Conservation (phyloP, 1,140 invertebrate species). For the Metopolophium dirhodum region DNA sequence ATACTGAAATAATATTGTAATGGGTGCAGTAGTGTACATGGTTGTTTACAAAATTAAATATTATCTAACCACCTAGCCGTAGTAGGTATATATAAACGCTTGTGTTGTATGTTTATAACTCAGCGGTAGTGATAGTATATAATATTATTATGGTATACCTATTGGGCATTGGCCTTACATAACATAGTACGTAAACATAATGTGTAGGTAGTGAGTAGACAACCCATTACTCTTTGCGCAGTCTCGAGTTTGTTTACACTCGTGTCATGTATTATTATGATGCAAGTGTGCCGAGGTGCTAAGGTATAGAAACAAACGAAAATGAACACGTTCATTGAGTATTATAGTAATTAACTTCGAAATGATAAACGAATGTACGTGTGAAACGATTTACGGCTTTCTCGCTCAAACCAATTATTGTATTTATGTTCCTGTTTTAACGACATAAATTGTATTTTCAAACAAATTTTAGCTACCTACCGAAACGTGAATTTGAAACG, state of each 20-base stretch:
- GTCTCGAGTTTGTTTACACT: not conserved
- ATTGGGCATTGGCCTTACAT: not conserved
- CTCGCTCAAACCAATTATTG: not conserved
- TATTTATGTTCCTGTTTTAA: not conserved
- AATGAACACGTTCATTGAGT: not conserved
- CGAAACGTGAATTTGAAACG: no score
- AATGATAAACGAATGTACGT: not conserved
- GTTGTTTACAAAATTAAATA: not conserved
- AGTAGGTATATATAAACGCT: not conserved
- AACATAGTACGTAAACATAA: not conserved
- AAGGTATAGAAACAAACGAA: not conserved
- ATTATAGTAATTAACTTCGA: not conserved
- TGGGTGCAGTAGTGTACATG: not conserved
- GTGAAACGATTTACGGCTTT: not conserved
- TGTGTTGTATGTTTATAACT: not conserved
- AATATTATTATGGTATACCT: no score
- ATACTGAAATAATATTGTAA: not conserved
- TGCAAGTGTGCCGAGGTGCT: not conserved
- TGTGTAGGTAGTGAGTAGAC: not conserved
- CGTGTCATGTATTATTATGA: not conserved
- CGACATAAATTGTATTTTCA: no score
- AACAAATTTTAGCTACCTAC: no score
- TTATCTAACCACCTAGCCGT: not conserved
- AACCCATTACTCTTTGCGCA: not conserved
- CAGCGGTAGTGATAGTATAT: not conserved